Percentiles rank a stretch among this genome's conserved stretches.
phyloP scores from a whole-genome alignment of 2,797 vertebrate genomes.

The Acrossocheilus wenchowensis region DNA sequence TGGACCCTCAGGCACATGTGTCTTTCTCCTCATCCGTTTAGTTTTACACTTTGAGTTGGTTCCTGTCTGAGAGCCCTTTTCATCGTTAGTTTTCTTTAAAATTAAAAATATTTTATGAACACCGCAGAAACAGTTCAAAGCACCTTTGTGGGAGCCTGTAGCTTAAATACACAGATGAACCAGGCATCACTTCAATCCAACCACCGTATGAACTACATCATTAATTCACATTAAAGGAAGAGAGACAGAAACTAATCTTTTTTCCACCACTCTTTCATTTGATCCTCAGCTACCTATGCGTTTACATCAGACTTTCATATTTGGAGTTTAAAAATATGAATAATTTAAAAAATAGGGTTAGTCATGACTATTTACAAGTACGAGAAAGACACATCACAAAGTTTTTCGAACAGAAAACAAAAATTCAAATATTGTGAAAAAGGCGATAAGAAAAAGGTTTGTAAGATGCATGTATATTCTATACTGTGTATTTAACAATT shows the following conservation, averaged over 20 bases:
- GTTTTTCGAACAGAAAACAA: not conserved
- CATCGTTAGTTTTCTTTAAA: conserved; percentile 49
- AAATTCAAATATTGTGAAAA: not conserved
- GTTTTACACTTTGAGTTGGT: conserved; percentile 21
- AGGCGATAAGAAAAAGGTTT: not conserved
- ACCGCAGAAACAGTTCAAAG: conserved; percentile 57
- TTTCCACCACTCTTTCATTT: conserved; percentile 24
- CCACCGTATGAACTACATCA: conserved; percentile 14
- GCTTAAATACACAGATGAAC: conserved; percentile 43
- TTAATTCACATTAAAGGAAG: conserved; percentile 33
- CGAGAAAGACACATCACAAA: not conserved
- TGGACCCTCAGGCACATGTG: conserved; percentile 1
- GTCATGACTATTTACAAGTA: not conserved
- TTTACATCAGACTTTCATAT: conserved; percentile 23
- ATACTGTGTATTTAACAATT: conserved; percentile 22
- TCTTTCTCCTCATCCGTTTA: conserved; percentile 20
- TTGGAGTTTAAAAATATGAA: conserved; percentile 7
- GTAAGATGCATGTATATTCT: not conserved
- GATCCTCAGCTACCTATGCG: conserved; percentile 15
- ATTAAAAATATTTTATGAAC: conserved; percentile 51
- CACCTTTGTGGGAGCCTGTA: conserved; percentile 35
- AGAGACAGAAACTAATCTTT: conserved; percentile 12
- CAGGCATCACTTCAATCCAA: conserved; percentile 57
- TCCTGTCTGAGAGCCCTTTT: conserved; percentile 38
- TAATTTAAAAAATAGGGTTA: not conserved